Evolutionary conservation across 2,888 invertebrate species (phyloP), one percentile per base, ranked within the genome.

Genomic region (Zaprionus bogoriensis): DNA sequence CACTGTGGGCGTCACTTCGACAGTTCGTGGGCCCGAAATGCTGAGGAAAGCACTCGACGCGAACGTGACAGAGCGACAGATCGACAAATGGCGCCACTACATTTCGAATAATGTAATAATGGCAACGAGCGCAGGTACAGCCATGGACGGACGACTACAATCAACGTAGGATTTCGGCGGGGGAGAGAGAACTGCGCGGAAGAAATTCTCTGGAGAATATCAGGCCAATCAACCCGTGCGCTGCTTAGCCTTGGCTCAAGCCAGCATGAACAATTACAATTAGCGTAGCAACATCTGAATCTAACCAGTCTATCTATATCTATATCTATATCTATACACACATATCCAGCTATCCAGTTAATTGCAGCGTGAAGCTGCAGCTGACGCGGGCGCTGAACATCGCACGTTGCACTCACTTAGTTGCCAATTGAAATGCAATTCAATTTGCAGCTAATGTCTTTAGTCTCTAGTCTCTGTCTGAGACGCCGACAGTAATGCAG

Each of bases 361-460:
- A 74, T 75, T 74, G 66, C 79, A 74, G 79, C 79, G 76, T 74
- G 76, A 75, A 78, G 65, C 30, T 63, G 52, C 41, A 36, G n/a
- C n/a, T n/a, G n/a, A n/a, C n/a, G n/a, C n/a, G n/a, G n/a, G n/a
- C n/a, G n/a, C n/a, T n/a, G n/a, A n/a, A n/a, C 46, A 41, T 44
- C 42, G 38, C 30, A 27, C 67, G 64, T 61, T 71, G 72, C 62
- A 54, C 54, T 38, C 62, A 54, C 54, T 38, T 20, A 50, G 44
- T 58, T 59, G 41, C 42, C 41, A 47, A 46, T 50, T 47, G 46
- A 39, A 39, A 45, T 39, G 48, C 54, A 54, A 51, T 50, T 63
- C n/a, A 54, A 62, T 72, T 58, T 74, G 46, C 44, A 41, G 67
- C 60, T 50, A 61, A 54, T 58, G 50, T 38, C 23, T 38, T 14